Evolutionary conservation across 2,113 vertebrate genomes (phyloP), one percentile per base, ranked within the genome.

Genomic region (Panthera leo): DNA sequence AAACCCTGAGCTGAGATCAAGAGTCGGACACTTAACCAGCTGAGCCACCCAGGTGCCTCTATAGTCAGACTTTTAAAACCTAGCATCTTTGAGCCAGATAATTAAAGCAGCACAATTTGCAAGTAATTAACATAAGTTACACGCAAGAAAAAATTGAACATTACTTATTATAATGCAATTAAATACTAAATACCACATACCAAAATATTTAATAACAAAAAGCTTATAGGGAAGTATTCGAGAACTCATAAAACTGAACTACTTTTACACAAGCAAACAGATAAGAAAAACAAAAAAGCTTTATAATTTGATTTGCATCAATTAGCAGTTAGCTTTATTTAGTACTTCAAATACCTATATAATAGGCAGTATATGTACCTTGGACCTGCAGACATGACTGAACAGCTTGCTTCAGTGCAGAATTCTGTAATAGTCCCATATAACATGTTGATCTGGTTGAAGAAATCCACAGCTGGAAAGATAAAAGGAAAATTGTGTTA

Each of bases 401-500:
- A 98, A 89, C 99, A 99, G 98, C 99, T 99, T 63, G 98, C 98
- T 98, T 99, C 99, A 0, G 99, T 99, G 98, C 99, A 99, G 98
- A 99, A 99, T 97, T 99, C 99, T 0, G 99, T 99, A 96, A 99
- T 99, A 96, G 99, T 99, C 91, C 99, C 99, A 0, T 99, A 99
- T 10, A 99, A 96, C 99, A 99, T 99, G 98, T 99, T 99, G 98
- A 99, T 99, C 97, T 99, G 99, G 98, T 99, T 99, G 98, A 99
- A 99, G 98, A 99, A 99, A 98, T 99, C 99, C 98, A 99, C 99
- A 7, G 99, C 99, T 99, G 76, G 88, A 97, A 83, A 95, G 45
- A 86, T 53, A 31, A 3, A 0, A 5, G 2, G n/a, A 48, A 23
- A 78, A 90, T 3, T 88, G 19, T 89, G 45, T 97, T 84, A 97